Base-by-base conservation (phyloP, 2,113 vertebrate species). In the Pao palembangensis region DNA sequence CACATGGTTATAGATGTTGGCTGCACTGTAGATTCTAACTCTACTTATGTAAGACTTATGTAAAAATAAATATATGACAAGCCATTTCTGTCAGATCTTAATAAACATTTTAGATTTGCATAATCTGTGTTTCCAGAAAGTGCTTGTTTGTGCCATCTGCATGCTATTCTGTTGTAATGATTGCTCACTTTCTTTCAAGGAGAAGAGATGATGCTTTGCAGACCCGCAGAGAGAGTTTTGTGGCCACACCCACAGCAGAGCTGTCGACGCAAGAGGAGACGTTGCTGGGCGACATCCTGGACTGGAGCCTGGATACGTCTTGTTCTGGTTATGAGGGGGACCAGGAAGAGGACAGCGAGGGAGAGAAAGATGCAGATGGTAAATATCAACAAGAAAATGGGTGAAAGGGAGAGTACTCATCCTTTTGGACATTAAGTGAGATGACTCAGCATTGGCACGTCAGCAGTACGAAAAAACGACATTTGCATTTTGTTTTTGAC, bases 251-350 rank as follows among this genome's bases (percentile, higher is more conserved):
- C 46, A 98, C 94, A 0, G 93, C 93, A 0, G 96, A 99, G 78
- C 89, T 99, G 19, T 98, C 96, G 73, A 94, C 88, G 78, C 96
- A 94, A 78, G 97, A 98, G 69, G 95, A 99, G 81, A 94, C 87
- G 0, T 89, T 98, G 52, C 86, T 99, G 31, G 95, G 91, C 0
- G 93, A 95, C 82, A 95, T 98, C 71, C 84, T 98, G 13, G 97
- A 99, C 84, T 96, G 94, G 96, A 99, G 96, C 81, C 91, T 98
- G 69, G 94, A 96, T 78, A 82, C 89, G 21, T 93, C 93, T 67
- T 94, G 91, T 59, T 95, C 96, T 0, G 97, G 96, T 34, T 99
- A 98, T 3, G 96, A 99, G 76, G 96, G 94, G 0, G 96, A 99
- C 81, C 94, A 90, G 54, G 97, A 93, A 71, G 95, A 96, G 69